Percentiles rank a stretch among this genome's conserved stretches.
Conservation (phyloP, 2,888 invertebrate species). For the Nemapogon koenigi region DNA sequence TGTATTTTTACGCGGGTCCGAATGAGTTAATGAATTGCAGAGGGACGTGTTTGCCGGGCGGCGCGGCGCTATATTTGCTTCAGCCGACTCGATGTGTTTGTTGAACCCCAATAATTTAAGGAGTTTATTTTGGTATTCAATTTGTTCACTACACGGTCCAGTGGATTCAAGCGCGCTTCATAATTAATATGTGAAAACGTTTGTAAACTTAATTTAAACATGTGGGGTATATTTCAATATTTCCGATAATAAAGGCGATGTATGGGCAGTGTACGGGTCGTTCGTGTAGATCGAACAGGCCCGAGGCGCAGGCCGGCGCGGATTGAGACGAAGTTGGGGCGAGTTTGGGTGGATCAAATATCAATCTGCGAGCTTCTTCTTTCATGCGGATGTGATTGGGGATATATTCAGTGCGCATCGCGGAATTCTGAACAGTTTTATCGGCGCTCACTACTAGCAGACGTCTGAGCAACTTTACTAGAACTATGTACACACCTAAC, state of each 20-base stretch:
- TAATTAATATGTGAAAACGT: slow-evolving; percentile 8
- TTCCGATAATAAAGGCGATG: slow-evolving; percentile 8
- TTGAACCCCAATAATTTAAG: slow-evolving; percentile 39
- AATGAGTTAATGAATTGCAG: slow-evolving; percentile 36
- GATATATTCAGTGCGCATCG: slow-evolving; percentile 18
- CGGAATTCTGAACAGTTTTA: slow-evolving; percentile 17
- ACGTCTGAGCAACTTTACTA: slow-evolving; percentile 7
- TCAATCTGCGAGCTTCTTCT: slow-evolving; percentile 44
- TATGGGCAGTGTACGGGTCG: slow-evolving; percentile 15
- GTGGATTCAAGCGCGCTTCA: slow-evolving; percentile 5
- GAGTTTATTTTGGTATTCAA: slow-evolving; percentile 34
- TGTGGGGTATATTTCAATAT: slow-evolving; percentile 1
- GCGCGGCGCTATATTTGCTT: slow-evolving; percentile 27
- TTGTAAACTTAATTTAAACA: slow-evolving; percentile 1
- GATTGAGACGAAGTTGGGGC: slow-evolving; percentile 9
- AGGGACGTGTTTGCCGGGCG: slow-evolving; percentile 24
- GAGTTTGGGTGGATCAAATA: slow-evolving; percentile 51
- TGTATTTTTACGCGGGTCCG: slow-evolving; percentile 27
- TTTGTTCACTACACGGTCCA: slow-evolving; percentile 26
- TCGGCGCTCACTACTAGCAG: slow-evolving; percentile 7
- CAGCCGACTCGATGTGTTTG: slow-evolving; percentile 13
- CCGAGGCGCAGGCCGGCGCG: slow-evolving; percentile 15
- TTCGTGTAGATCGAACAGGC: slow-evolving; percentile 13
- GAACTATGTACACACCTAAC: slow-evolving; percentile 9
- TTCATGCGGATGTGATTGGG: slow-evolving; percentile 28